Percentiles rank a stretch among this genome's conserved stretches.
phyloP scores from a whole-genome alignment of 2,113 vertebrate species.

The Anser cygnoides region DNA sequence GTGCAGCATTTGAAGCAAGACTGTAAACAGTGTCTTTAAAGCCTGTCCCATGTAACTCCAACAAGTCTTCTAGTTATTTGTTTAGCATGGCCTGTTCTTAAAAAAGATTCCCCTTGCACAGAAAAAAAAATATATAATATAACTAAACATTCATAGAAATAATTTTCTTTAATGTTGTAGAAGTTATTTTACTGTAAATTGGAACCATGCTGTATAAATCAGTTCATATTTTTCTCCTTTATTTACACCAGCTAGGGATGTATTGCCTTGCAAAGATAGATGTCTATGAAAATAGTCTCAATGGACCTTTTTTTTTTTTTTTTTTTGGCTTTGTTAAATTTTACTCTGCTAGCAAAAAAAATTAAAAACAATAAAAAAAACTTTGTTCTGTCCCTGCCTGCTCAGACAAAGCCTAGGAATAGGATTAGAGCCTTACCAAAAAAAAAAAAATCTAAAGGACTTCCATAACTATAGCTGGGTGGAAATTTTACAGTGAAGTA shows the following conservation, averaged over 20 bases:
- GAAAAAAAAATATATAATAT: background rate
- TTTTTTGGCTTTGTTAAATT: background rate
- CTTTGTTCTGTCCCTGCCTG: background rate
- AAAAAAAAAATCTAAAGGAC: background rate
- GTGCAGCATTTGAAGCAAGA: background rate
- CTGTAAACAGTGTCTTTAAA: background rate
- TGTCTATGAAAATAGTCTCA: background rate
- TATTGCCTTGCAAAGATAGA: background rate
- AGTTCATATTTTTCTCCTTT: background rate
- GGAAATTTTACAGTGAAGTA: background rate
- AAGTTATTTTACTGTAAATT: background rate
- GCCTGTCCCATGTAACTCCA: rapidly evolving
- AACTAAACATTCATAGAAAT: background rate
- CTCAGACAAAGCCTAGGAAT: background rate
- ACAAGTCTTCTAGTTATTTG: background rate
- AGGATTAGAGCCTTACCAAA: background rate
- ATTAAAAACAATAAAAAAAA: background rate
- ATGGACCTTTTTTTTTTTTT: background rate
- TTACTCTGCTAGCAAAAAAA: background rate
- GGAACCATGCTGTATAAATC: rapidly evolving
- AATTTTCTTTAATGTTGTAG: background rate
- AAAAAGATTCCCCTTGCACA: background rate
- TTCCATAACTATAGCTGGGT: background rate
- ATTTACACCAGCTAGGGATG: background rate
- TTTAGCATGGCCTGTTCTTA: background rate